These are phyloP conservation scores for Euproctis similis DNA, from an alignment of 2,888 invertebrate species.

Conservation along the genomic window DNA sequence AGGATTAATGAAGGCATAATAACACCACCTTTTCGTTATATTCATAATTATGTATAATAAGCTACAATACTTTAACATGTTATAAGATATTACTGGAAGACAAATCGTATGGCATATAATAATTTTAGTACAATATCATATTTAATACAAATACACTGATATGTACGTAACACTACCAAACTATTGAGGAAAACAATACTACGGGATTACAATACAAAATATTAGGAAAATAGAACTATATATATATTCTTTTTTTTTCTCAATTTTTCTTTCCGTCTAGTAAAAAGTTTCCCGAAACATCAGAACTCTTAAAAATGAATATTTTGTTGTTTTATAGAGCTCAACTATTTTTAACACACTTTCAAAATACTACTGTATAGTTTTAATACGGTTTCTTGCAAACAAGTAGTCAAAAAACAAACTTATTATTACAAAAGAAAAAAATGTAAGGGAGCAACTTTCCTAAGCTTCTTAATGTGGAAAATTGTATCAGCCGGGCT, in stretches of 20 bases:
- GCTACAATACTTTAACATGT: constrained; percentile 70
- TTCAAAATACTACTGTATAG: no score
- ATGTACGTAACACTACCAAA: constrained; percentile 62
- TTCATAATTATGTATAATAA: constrained; percentile 64
- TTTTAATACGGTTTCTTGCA: no score
- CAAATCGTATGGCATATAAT: constrained; percentile 76
- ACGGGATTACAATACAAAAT: constrained; percentile 59
- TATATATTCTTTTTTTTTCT: constrained; percentile 35
- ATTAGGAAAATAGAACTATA: constrained; percentile 70
- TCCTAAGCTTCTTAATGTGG: no score
- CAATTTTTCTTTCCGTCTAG: constrained; percentile 35
- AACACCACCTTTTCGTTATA: constrained; percentile 47
- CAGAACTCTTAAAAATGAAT: no score
- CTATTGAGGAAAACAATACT: constrained; percentile 59
- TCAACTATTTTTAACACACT: no score
- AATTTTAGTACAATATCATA: constrained; percentile 51
- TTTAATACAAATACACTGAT: constrained; percentile 68
- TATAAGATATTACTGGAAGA: constrained; percentile 75
- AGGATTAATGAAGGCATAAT: constrained; percentile 36
- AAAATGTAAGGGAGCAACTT: no score
- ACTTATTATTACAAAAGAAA: no score
- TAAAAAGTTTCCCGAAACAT: constrained; percentile 35
- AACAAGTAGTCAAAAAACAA: no score
- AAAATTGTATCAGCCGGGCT: constrained; percentile 12
- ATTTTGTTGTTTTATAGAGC: no score